phyloP scores from a whole-genome alignment of 2,113 vertebrate species.

The Siniperca knerii region DNA sequence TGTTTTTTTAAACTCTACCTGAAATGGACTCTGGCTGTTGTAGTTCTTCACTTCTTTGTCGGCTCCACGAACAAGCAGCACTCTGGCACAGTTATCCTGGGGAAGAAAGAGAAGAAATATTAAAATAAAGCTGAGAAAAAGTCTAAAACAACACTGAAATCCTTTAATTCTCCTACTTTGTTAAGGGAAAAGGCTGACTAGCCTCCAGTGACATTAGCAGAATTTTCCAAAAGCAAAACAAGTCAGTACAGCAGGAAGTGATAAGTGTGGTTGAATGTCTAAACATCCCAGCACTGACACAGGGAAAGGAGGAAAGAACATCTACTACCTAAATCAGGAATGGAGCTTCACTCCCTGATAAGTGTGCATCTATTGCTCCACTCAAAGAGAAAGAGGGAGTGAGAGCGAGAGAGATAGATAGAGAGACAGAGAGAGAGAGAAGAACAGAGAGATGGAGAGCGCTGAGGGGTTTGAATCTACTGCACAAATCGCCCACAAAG shows the following conservation, averaged over 20 bases:
- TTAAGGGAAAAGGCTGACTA: background rate
- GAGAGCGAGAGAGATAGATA: slow-evolving; percentile 38
- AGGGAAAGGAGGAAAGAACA: slow-evolving; percentile 28
- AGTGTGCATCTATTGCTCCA: slow-evolving; percentile 65
- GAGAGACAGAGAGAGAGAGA: slow-evolving; percentile 53
- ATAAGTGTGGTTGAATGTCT: background rate
- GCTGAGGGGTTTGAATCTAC: slow-evolving; percentile 79
- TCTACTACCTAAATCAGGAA: slow-evolving; percentile 56
- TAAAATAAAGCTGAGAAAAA: background rate
- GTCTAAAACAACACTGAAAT: background rate
- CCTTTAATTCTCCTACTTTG: slow-evolving; percentile 53
- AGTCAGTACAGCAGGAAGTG: slow-evolving; percentile 38
- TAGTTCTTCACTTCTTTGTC: slow-evolving; percentile 96
- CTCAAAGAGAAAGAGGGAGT: slow-evolving; percentile 61
- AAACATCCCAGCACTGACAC: slow-evolving; percentile 30
- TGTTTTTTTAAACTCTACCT: slow-evolving; percentile 84
- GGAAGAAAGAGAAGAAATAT: background rate
- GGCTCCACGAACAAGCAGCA: slow-evolving; percentile 93
- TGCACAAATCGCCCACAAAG: slow-evolving; percentile 83
- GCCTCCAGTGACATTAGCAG: slow-evolving; percentile 41
- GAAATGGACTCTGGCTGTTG: slow-evolving; percentile 96
- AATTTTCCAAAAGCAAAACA: slow-evolving; percentile 37
- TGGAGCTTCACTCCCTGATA: slow-evolving; percentile 42
- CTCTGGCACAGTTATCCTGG: slow-evolving; percentile 94
- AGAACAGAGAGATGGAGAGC: slow-evolving; percentile 66